Base-by-base conservation (phyloP, 2,113 vertebrate genomes). In the Toxostoma redivivum region DNA sequence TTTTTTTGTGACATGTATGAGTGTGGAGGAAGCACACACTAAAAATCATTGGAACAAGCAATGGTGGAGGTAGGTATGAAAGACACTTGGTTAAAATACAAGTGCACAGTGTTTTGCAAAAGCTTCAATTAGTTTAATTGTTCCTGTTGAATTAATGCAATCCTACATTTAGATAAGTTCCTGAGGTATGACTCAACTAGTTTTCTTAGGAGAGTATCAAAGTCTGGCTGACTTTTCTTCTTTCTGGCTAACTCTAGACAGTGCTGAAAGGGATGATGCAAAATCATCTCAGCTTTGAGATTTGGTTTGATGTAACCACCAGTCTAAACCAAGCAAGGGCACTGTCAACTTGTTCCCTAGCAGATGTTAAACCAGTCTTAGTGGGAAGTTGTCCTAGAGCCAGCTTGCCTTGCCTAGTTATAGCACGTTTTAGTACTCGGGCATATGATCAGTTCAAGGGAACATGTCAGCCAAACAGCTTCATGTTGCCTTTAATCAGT, bases 61-160 rank as follows among this genome's bases (percentile, higher is more conserved):
- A 27, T 66, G 38, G 47, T 37, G 27, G 45, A 77, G 64, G 50
- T 69, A 78, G 58, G 38, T 28, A 38, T 58, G 71, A 91, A 87
- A 47, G 48, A 37, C 72, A 57, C 13, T 58, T 54, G 18, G 15
- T 86, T 88, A 57, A 90, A 90, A 90, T 62, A 30, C 35, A 90
- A 84, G 25, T 5, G 25, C 20, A 50, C 23, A 67, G n/a, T 2
- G 3, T 77, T 91, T 72, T 92, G 73, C 35, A 72, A 77, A 85
- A 79, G 47, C 44, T 87, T 80, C 72, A 83, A 81, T 94, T 76
- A 81, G 31, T 56, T 94, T 80, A 91, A 87, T 87, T 90, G 69
- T 73, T 77, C 87, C 85, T 24, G 2, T 58, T 88, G 64, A 95
- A 80, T 66, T 66, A 61, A 65, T 45, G 54, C 47, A 76, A 69